Evolutionary conservation across 2,888 invertebrate species (phyloP).

Genomic region (Oxycera nigricornis): DNA sequence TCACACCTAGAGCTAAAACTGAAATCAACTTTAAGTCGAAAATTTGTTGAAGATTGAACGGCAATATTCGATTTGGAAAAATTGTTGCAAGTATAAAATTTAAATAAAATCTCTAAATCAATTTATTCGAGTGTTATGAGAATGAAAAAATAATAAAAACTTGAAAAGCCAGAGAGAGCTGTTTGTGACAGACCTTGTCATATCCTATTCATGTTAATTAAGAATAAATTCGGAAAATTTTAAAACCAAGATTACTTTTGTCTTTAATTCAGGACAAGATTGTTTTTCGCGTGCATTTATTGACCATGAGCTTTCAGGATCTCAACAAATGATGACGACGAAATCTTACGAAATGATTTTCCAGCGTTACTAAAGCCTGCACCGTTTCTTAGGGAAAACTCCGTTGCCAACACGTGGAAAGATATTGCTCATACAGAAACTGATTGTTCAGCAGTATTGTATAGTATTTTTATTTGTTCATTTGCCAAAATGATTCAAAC

Average conservation of each 20-base stretch:
- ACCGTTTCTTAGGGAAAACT: too few species aligned
- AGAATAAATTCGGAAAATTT: constrained; percentile 31
- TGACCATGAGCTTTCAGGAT: too few species aligned
- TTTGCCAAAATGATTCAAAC: too few species aligned
- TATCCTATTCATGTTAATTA: constrained; percentile 34
- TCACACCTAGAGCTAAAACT: neutral
- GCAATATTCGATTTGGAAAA: neutral
- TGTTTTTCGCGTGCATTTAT: too few species aligned
- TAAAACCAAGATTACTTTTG: neutral
- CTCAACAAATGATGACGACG: too few species aligned
- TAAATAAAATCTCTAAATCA: neutral
- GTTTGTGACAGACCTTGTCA: constrained; percentile 14
- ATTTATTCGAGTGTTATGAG: constrained; percentile 13
- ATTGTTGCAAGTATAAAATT: neutral
- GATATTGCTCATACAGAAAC: too few species aligned
- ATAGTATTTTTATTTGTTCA: too few species aligned
- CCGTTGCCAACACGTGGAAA: too few species aligned
- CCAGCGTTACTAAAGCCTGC: too few species aligned
- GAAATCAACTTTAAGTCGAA: neutral
- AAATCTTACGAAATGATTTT: too few species aligned
- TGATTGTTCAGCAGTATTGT: too few species aligned
- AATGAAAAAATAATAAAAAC: constrained; percentile 14
- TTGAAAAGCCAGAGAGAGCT: neutral
- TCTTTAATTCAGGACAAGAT: constrained; percentile 10
- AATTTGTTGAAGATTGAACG: neutral